These are phyloP conservation scores for Mesoclemmys tuberculata DNA, from an alignment of 2,113 vertebrate genomes.

Conservation along the genomic window DNA sequence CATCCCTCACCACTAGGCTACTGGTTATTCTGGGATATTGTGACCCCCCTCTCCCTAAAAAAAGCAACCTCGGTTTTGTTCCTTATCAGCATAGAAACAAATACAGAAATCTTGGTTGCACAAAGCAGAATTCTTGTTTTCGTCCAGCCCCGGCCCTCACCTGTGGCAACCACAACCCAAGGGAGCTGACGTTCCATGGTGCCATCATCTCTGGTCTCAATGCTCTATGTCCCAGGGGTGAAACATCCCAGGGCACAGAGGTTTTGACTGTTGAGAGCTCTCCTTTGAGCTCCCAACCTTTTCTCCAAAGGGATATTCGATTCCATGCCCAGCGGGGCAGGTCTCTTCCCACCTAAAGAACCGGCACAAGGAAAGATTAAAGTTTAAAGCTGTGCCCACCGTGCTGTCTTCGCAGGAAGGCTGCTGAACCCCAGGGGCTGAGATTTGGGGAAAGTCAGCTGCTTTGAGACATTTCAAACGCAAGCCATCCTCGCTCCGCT, in stretches of 20 bases:
- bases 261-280: no score
- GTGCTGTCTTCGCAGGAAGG: neutral
- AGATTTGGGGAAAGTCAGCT: neutral
- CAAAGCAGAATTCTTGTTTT: no score
- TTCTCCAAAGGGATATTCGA: neutral
- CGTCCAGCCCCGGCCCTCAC: no score
- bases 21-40: no score
- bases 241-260: neutral
- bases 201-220: no score
- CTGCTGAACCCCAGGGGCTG: neutral
- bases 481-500: neutral
- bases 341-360: neutral
- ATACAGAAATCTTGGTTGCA: no score
- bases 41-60: no score
- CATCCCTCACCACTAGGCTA: no score
- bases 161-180: neutral
- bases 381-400: neutral
- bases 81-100: no score
- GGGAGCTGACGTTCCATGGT: neutral
- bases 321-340: neutral
- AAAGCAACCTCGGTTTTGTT: no score
- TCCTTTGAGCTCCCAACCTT: neutral
- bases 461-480: neutral
- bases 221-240: neutral
- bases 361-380: neutral